Conservation (phyloP, 2,888 invertebrate species). For the Leptothorax acervorum region DNA sequence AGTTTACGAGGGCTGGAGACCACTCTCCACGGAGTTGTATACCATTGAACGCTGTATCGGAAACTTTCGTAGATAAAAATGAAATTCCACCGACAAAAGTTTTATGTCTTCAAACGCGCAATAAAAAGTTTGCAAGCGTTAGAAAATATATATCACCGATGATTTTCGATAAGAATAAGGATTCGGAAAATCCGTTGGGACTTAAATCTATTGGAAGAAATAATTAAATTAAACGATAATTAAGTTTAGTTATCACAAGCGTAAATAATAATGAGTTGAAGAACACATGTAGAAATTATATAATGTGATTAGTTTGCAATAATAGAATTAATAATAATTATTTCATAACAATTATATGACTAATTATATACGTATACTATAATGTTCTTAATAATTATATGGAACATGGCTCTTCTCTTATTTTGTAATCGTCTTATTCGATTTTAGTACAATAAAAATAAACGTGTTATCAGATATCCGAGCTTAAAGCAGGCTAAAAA, state of each 20-base stretch:
- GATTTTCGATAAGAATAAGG: not conserved
- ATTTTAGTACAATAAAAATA: slow-evolving; percentile 31
- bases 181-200: not conserved
- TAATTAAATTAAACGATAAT: not conserved
- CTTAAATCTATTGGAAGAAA: not conserved
- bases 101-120: slow-evolving; percentile 22
- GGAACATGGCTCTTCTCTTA: not conserved
- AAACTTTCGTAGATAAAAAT: slow-evolving; percentile 45
- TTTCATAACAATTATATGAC: not conserved
- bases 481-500: slow-evolving; percentile 13
- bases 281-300: not conserved
- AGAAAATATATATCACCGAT: slow-evolving; percentile 29
- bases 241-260: not conserved
- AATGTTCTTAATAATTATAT: not conserved
- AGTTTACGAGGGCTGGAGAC: slow-evolving; percentile 17
- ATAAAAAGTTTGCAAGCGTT: slow-evolving; percentile 34
- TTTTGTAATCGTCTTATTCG: not conserved
- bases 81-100: slow-evolving; percentile 38
- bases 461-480: not conserved
- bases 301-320: not conserved
- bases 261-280: not conserved
- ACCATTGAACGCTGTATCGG: slow-evolving; percentile 7
- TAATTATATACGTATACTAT: not conserved
- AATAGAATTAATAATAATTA: not conserved
- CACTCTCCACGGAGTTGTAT: slow-evolving; percentile 24